These are phyloP conservation scores for Hirtodrosophila trivittata DNA, from an alignment of 2,888 invertebrate genomes.

Conservation along the genomic window DNA sequence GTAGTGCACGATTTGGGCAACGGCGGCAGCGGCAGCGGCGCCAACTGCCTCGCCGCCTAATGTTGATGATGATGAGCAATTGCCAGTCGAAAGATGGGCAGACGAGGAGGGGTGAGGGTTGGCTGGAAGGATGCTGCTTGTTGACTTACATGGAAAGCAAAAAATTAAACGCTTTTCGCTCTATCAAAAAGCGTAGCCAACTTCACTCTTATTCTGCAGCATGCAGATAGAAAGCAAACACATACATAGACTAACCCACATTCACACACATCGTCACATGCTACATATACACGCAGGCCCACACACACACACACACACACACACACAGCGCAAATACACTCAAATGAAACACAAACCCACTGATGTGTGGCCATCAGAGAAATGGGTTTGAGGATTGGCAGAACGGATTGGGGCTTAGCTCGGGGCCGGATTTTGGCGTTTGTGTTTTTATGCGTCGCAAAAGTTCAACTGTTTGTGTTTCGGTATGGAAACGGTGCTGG, in stretches of 20 bases:
- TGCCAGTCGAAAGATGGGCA: neutral
- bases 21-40: too few relatives aligned
- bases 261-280: neutral
- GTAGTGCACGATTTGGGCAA: too few relatives aligned
- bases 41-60: too few relatives aligned
- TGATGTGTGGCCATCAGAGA: neutral
- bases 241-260: neutral
- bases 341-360: constrained; percentile 5
- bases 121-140: neutral
- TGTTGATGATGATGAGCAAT: neutral
- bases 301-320: neutral
- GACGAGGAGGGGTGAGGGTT: neutral
- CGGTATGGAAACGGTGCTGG: neutral
- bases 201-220: constrained; percentile 9
- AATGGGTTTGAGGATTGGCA: constrained; percentile 11
- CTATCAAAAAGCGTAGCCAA: constrained; percentile 1
- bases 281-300: neutral
- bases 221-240: constrained; percentile 8
- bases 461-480: constrained; percentile 17
- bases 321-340: neutral
- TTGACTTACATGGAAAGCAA: constrained; percentile 17
- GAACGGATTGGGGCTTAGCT: neutral
- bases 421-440: neutral
- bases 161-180: constrained; percentile 11
- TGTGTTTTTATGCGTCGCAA: constrained; percentile 13